Base-by-base conservation (phyloP, 2,113 vertebrate species). In the Xyliphius kryptos region DNA sequence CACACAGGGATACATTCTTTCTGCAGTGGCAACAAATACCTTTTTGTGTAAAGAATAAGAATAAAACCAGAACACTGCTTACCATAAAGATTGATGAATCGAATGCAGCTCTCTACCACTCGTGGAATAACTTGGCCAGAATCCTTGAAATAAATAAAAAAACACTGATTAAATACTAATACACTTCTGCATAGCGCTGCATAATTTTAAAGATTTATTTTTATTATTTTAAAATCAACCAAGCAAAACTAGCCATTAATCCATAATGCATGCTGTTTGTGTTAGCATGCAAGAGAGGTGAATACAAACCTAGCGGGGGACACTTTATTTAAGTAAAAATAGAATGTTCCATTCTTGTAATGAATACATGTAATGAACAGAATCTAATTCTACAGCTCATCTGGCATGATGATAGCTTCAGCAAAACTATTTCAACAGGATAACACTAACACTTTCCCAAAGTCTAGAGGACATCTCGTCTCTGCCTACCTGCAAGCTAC, bases 61-160 rank as follows among this genome's bases (percentile, higher is more conserved):
- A 38, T 13, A 21, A 4, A 50, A 53, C 36, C 21, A 2, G 5
- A 53, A 48, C 17, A 19, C 49, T 16, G 54, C 89, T 92, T 85
- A 98, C 96, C 96, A 5, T 97, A n/a, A n/a, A n/a, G n/a, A n/a
- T n/a, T n/a, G n/a, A n/a, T n/a, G n/a, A n/a, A n/a, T n/a, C n/a
- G n/a, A 98, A 48, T 93, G 47, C 93, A 98, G 80, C 96, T 99
- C 79, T 99, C 96, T 63, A 98, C 96, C 37, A 99, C 90, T 40
- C 94, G 89, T 26, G 96, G 96, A 69, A 99, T 97, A 38, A 89
- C 85, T 82, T 99, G 94, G 66, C 93, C 95, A 13, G 93, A 95
- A 79, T 99, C 96, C 96, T 98, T 80, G 1, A n/a, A n/a, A 76
- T 74, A 74, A 10, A 78, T 77, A 17, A 32, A n/a, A 3, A 71